Evolutionary conservation across 2,797 vertebrate species (phyloP), one percentile per base, ranked within the genome.

Genomic region (Phoxinus dragarum): DNA sequence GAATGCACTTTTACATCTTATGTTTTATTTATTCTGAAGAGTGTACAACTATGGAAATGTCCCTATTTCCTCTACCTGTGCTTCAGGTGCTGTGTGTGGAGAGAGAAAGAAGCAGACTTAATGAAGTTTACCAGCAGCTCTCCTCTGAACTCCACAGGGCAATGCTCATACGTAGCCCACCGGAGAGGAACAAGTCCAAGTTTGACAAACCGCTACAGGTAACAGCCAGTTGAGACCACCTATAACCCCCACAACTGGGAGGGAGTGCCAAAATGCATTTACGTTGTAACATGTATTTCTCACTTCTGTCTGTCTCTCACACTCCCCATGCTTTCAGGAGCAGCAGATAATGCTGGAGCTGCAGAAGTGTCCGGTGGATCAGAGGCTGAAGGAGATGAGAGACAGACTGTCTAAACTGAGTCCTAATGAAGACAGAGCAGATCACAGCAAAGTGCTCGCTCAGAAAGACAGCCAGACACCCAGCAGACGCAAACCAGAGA

Each of bases 51-150:
- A 19, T 34, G 27, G 34, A 47, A 31, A 66, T 23, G 14, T 75
- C 38, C 64, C n/a, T 0, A 82, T 5, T 89, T 56, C 73, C 19
- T n/a, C 66, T 75, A 89, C 81, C 52, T 93, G 81, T 86, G n/a
- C n/a, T 86, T 44, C 88, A 96, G 95, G 88, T 90, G 81, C 91
- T 89, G 36, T 91, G 90, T 84, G n/a, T 93, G 23, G 96, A 97
- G 86, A 92, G 95, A 71, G 93, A 92, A 78, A 88, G 96, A 86
- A 96, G 96, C 91, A 86, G 86, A 61, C 91, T 97, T 88, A 96
- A 96, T 61, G 92, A 97, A 73, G 93, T 93, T 19, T 97, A 97
- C 90, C 90, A 96, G 87, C 92, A 94, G 90, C 92, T 97, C 69
- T 95, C 93, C 27, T 40, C 92, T 81, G 93, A 94, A 88, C 90